Percentiles rank a stretch among this genome's conserved stretches.
Evolutionary conservation across 2,797 vertebrate species (phyloP).

Genomic region (Trachops cirrhosus): DNA sequence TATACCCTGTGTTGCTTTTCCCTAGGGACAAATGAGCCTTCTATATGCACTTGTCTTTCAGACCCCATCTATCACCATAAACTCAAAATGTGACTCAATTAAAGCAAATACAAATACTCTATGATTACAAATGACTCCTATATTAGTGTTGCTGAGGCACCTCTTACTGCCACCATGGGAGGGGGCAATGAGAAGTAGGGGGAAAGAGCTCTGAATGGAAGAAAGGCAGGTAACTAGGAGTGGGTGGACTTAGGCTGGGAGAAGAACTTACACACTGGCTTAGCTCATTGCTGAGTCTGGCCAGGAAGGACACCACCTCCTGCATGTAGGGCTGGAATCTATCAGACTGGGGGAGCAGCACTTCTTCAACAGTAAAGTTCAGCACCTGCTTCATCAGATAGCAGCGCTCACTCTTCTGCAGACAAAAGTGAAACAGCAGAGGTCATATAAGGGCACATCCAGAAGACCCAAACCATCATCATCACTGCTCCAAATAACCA

Average conservation of each 20-base stretch:
- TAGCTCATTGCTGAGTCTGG: conserved; percentile 75
- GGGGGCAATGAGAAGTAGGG: rapidly evolving
- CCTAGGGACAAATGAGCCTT: background rate
- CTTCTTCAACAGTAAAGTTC: conserved; percentile 82
- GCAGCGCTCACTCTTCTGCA: conserved; percentile 83
- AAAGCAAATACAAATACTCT: background rate
- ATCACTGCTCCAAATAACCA: background rate
- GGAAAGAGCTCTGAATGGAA: background rate
- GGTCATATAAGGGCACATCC: background rate
- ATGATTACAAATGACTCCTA: background rate
- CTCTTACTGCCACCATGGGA: background rate
- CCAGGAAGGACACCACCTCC: conserved; percentile 82
- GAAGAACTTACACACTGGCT: conserved; percentile 81
- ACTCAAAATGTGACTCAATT: background rate
- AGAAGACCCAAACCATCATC: background rate
- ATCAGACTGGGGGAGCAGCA: conserved; percentile 75
- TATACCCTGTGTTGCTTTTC: background rate
- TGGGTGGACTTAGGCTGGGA: background rate
- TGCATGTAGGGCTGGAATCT: conserved; percentile 67
- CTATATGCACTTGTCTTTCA: background rate
- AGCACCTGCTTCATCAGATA: conserved; percentile 89
- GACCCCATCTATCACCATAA: background rate
- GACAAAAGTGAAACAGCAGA: background rate
- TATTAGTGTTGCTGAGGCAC: background rate
- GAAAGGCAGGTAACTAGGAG: background rate